These are phyloP conservation scores for Drosophila tani DNA, from an alignment of 1,140 invertebrate species.

Conservation along the genomic window DNA sequence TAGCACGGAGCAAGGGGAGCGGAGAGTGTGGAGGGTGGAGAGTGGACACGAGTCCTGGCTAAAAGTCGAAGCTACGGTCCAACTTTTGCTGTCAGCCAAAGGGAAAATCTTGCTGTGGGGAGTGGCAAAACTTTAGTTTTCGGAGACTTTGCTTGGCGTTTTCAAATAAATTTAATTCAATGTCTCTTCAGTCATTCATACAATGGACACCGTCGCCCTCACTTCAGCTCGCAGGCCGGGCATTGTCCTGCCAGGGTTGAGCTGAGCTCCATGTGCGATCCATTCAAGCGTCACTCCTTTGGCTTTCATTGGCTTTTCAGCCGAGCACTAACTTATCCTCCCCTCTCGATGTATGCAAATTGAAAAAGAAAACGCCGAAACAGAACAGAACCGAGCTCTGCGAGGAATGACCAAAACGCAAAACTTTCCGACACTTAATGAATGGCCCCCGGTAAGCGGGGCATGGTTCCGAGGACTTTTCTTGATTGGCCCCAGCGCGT, in stretches of 20 bases:
- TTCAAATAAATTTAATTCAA: constrained; percentile 83
- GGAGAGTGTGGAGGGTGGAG: no score
- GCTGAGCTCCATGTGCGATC: constrained; percentile 61
- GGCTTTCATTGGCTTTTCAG: constrained; percentile 62
- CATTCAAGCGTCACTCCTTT: constrained; percentile 58
- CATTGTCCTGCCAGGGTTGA: constrained; percentile 72
- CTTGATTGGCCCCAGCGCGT: constrained; percentile 60
- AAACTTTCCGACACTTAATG: constrained; percentile 81
- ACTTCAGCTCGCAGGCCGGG: constrained; percentile 6
- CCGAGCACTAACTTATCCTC: constrained; percentile 29
- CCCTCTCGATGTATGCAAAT: constrained; percentile 68
- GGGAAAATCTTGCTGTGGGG: constrained; percentile 28
- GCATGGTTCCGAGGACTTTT: constrained; percentile 23
- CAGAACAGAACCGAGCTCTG: constrained; percentile 4
- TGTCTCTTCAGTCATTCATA: constrained; percentile 79
- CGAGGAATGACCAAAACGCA: constrained; percentile 72
- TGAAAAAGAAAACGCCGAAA: constrained; percentile 40
- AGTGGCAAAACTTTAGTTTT: constrained; percentile 74
- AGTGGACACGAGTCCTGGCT: constrained; percentile 7
- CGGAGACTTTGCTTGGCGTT: constrained; percentile 65
- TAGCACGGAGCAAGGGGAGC: neutral
- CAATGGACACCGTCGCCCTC: constrained; percentile 58
- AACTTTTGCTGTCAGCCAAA: constrained; percentile 43
- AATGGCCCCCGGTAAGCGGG: constrained; percentile 41
- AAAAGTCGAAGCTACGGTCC: constrained; percentile 45